Evolutionary conservation across 2,888 invertebrate genomes (phyloP).

Genomic region (Tryphoninae sp.): DNA sequence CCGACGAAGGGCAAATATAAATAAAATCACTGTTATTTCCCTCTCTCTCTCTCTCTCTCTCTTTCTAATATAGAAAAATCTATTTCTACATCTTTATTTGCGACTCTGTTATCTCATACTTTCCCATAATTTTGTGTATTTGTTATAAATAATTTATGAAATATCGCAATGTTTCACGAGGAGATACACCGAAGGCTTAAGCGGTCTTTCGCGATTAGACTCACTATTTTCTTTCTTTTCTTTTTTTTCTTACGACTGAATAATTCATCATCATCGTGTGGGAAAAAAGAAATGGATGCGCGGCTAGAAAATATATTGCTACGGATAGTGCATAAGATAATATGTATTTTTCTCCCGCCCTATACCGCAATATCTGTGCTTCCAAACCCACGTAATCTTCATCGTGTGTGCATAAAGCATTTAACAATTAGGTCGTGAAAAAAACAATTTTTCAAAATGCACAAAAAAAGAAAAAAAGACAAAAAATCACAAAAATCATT

Average conservation of each 20-base stretch:
- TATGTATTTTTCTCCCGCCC: not conserved
- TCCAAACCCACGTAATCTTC: not conserved
- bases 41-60: too few relatives aligned
- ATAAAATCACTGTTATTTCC: too few relatives aligned
- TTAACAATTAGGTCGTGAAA: too few relatives aligned
- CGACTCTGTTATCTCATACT: not conserved
- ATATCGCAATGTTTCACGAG: conserved; percentile 35
- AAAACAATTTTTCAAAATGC: too few relatives aligned
- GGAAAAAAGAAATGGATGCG: not conserved
- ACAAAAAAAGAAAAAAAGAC: too few relatives aligned
- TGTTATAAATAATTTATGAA: not conserved
- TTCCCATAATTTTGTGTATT: not conserved
- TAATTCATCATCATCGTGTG: not conserved
- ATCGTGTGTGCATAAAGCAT: not conserved
- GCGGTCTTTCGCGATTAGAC: conserved; percentile 6
- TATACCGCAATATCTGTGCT: not conserved
- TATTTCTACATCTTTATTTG: too few relatives aligned
- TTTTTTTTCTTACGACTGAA: not conserved
- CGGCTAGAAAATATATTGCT: not conserved
- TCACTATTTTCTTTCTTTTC: not conserved
- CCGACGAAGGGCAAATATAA: too few relatives aligned
- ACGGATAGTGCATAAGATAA: not conserved
- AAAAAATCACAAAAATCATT: too few relatives aligned
- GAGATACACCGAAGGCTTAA: conserved; percentile 34
- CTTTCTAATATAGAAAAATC: too few relatives aligned